These are phyloP conservation scores for pig (Sus scrofa) DNA, from an alignment of 2,113 vertebrate genomes.

Conservation along the genomic window T2T-Sscrofa CM000819.6:142338001-142338500, in stretches of 20 bases:
- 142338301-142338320: background rate
- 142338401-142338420: no score
- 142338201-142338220: background rate
- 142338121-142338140: background rate
- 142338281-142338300: background rate
- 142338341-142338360: background rate
- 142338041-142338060: background rate
- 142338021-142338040: background rate
- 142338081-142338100: background rate
- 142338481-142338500: background rate
- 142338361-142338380: background rate
- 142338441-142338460: background rate
- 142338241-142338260: background rate
- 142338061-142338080: background rate
- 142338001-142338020: background rate
- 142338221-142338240: background rate
- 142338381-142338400: background rate
- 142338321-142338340: background rate
- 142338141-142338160: background rate
- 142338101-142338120: background rate
- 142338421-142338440: background rate
- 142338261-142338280: background rate
- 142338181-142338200: background rate
- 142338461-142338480: background rate
- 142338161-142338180: background rate